Evolutionary conservation across 2,797 vertebrate species (phyloP).

Genomic region (Glyptemys insculpta): DNA sequence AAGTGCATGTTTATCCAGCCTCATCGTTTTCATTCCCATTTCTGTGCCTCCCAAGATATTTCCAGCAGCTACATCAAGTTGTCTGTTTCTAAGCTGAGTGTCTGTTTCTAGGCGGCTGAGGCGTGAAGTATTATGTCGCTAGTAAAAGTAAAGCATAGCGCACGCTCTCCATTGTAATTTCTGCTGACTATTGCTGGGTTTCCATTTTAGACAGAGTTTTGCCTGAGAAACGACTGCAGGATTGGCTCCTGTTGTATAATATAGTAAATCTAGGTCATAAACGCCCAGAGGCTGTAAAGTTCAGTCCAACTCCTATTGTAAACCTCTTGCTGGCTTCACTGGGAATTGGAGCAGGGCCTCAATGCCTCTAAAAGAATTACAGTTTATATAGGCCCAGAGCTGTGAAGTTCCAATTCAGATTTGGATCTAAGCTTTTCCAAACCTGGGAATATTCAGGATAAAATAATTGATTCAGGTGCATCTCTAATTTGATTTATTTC

Average conservation of each 20-base stretch:
- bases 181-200: neutral
- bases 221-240: neutral
- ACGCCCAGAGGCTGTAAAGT: neutral
- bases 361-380: neutral
- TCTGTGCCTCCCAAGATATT: slow-evolving; percentile 8
- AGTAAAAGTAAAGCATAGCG: neutral
- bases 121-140: neutral
- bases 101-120: neutral
- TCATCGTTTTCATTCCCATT: neutral
- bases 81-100: neutral
- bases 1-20: neutral
- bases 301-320: neutral
- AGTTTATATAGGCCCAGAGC: neutral
- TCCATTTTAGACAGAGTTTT: slow-evolving; percentile 4
- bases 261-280: neutral
- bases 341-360: neutral
- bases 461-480: neutral
- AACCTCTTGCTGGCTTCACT: neutral
- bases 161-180: neutral
- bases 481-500: neutral
- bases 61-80: slow-evolving; percentile 25
- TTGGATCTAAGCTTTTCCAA: neutral
- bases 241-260: neutral
- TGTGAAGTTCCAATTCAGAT: neutral
- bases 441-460: neutral